A percentile compares a stretch with the other conserved stretches of the same genome.
Conservation (phyloP, 2,888 invertebrate genomes). For the Listrodromus nycthemerus region DNA sequence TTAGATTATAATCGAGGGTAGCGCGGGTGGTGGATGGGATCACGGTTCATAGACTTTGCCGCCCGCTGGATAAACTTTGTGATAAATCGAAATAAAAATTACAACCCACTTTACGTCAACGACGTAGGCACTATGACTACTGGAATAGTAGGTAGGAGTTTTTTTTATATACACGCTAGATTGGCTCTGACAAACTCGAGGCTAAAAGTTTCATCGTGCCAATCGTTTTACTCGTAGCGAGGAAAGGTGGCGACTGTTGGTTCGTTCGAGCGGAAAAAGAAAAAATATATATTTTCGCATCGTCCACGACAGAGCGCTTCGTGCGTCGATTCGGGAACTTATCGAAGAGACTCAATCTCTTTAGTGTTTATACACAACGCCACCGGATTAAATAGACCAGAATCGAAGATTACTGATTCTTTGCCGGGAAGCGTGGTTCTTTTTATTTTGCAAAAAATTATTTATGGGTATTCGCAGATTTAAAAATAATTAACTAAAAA, state of each 20-base stretch:
- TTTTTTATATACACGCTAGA: slow-evolving; percentile 63
- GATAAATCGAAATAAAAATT: slow-evolving; percentile 48
- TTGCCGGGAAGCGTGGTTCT: not conserved
- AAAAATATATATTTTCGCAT: not conserved
- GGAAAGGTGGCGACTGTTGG: not conserved
- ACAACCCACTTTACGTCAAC: slow-evolving; percentile 15
- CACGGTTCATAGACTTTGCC: slow-evolving; percentile 1
- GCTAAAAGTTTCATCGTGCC: not conserved
- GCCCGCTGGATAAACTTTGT: slow-evolving; percentile 33
- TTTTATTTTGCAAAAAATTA: not conserved
- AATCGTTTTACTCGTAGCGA: not conserved
- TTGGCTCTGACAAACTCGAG: slow-evolving; percentile 24
- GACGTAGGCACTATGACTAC: slow-evolving; percentile 67
- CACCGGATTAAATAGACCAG: slow-evolving; percentile 6
- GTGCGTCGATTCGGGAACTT: not conserved
- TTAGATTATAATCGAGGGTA: not conserved
- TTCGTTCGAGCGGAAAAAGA: not conserved
- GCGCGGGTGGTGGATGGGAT: slow-evolving; percentile 8
- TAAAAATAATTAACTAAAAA: slow-evolving; percentile 20
- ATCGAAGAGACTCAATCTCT: slow-evolving; percentile 4
- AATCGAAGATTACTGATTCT: not conserved
- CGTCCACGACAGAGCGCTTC: not conserved
- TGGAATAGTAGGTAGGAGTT: slow-evolving; percentile 59
- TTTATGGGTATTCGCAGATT: slow-evolving; percentile 7
- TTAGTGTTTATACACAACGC: not conserved